Percentiles rank a stretch among this genome's conserved stretches.
Evolutionary conservation across 2,888 invertebrate species (phyloP).

Genomic region (Spatulosminthurus flaviceps): DNA sequence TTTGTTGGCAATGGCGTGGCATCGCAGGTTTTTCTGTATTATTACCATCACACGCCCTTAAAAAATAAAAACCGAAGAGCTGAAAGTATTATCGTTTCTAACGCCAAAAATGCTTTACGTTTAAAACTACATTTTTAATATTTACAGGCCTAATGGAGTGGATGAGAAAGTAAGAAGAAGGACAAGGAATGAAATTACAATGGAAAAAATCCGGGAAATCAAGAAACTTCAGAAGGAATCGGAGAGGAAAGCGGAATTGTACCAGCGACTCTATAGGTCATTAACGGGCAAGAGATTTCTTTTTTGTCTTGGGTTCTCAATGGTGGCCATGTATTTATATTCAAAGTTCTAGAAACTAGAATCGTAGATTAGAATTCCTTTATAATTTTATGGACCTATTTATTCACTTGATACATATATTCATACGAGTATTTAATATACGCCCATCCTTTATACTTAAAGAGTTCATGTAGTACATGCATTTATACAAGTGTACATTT

Average conservation of each 20-base stretch:
- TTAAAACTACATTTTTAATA: not conserved
- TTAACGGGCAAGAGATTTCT: conserved; percentile 60
- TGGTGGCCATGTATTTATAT: conserved; percentile 52
- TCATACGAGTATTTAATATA: not conserved
- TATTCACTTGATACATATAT: conserved; percentile 4
- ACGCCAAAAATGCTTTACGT: too few species aligned
- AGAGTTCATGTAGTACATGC: too few species aligned
- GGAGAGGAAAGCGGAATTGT: conserved; percentile 56
- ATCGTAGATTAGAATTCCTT: not conserved
- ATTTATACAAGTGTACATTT: too few species aligned
- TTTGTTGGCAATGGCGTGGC: too few species aligned
- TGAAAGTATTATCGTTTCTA: not conserved
- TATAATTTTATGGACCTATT: not conserved
- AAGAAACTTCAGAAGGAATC: conserved; percentile 63
- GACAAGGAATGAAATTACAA: conserved; percentile 58
- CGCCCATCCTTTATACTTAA: too few species aligned
- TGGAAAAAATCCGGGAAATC: conserved; percentile 63
- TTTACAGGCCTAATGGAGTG: conserved; percentile 60
- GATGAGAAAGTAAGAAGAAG: conserved; percentile 57
- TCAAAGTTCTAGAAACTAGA: conserved; percentile 43
- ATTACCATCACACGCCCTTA: too few species aligned
- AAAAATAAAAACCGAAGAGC: too few species aligned
- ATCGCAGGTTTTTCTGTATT: too few species aligned
- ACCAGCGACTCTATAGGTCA: conserved; percentile 63
- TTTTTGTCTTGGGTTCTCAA: conserved; percentile 57